Evolutionary conservation across 2,113 vertebrate genomes (phyloP), one percentile per base, ranked within the genome.

Genomic region (Chamaetylas fuelleborni): DNA sequence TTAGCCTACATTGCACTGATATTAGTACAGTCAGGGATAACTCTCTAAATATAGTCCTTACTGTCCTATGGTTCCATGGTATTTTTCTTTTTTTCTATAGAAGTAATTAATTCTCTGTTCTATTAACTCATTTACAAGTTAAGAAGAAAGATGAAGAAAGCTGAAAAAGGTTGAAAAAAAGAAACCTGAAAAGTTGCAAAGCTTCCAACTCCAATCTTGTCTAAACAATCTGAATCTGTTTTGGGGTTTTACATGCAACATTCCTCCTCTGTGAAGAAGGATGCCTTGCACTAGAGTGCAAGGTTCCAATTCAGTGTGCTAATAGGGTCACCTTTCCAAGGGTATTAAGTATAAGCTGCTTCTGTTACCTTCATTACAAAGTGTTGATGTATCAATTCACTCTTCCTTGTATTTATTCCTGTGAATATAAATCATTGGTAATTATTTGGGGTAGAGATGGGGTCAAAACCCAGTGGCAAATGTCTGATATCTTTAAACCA

Each of bases 401-500:
- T 94, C 26, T 61, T 72, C 6, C 22, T 43, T 69, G 43, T 3
- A 24, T 92, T 76, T 64, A 65, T 6, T 2, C 6, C 19, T 45
- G 16, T 57, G 51, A 74, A 22, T 86, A 26, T 40, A 82, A 78
- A 48, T 40, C 6, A 64, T 29, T 48, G n/a, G 12, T 28, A 65
- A 28, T 67, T 64, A 43, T 24, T 24, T 4, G 5, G 43, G 9
- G 16, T 43, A 80, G 36, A 77, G 7, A n/a, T 51, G 15, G 8
- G 34, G 15, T 22, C 14, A 80, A 66, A 82, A 60, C 5, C 1
- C 20, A n/a, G 16, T 0, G 0, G 22, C 22, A 76, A 82, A 48
- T 22, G 6, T 31, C 12, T 76, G 24, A 17, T 3, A 1, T 31
- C 29, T 81, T 66, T 62, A 58, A 87, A 71, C 15, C 13, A 53